phyloP scores from a whole-genome alignment of 1,140 invertebrate genomes.

The Paraescarpia echinospica region DNA sequence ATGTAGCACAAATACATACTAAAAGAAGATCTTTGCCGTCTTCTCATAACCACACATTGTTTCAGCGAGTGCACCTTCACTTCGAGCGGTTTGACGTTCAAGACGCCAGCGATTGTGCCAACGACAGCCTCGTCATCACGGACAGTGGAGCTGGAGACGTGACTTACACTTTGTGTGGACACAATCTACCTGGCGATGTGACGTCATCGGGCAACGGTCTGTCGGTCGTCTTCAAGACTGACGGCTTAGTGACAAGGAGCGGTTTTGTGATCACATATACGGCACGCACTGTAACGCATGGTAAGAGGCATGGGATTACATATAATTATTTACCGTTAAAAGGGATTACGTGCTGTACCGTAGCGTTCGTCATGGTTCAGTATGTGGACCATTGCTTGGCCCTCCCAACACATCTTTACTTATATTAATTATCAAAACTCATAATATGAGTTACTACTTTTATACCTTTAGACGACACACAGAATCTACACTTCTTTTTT shows the following conservation, averaged over 20 bases:
- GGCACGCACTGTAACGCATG: neutral
- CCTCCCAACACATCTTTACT: too few species aligned
- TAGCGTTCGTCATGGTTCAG: neutral
- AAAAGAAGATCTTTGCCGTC: too few species aligned
- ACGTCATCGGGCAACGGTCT: neutral
- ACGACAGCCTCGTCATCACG: neutral
- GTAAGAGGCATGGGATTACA: neutral
- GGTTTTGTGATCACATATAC: constrained; percentile 10
- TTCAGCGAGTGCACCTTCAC: neutral
- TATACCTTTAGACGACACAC: too few species aligned
- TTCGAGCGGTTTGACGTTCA: neutral
- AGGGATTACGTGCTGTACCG: too few species aligned
- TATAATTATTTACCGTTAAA: neutral
- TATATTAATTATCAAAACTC: too few species aligned
- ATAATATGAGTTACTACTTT: too few species aligned
- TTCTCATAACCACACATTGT: neutral
- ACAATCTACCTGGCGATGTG: neutral
- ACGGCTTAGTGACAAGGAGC: neutral
- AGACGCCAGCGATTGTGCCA: neutral
- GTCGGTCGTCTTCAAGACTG: neutral
- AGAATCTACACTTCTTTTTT: too few species aligned
- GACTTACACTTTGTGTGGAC: neutral
- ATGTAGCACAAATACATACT: too few species aligned
- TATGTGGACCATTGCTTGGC: too few species aligned
- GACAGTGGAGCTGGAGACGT: neutral